Conservation (phyloP, 2,797 vertebrate species). For the Lepidocolaptes lacrymiger region DNA sequence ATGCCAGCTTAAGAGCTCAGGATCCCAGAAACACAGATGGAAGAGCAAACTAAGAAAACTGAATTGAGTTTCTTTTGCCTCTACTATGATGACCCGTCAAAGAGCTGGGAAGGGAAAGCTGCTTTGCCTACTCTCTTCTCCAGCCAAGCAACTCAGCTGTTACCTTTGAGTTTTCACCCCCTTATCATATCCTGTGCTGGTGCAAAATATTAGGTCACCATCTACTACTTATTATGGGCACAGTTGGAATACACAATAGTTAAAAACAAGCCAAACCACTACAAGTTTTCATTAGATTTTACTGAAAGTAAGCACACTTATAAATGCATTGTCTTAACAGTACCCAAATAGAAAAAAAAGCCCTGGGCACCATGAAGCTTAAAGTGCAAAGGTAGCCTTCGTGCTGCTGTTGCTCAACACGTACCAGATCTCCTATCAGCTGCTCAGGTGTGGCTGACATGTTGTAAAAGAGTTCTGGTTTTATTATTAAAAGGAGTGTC, state of each 20-base stretch:
- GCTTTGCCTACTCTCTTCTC: not conserved
- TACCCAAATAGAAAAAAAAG: not conserved
- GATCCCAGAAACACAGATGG: not conserved
- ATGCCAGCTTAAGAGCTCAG: not conserved
- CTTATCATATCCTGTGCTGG: not conserved
- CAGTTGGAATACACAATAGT: not conserved
- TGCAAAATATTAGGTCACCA: not conserved
- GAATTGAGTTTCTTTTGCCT: not conserved
- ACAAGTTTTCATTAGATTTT: not conserved
- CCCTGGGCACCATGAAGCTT: not conserved
- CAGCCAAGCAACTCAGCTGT: not conserved
- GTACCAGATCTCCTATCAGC: not conserved
- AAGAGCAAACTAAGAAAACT: not conserved
- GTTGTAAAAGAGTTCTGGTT: not conserved
- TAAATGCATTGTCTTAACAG: not conserved
- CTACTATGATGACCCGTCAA: not conserved
- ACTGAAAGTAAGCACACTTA: not conserved
- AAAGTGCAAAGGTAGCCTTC: conserved; percentile 27
- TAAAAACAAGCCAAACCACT: not conserved
- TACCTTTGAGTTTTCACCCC: not conserved
- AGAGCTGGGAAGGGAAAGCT: not conserved
- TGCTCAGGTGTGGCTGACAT: not conserved
- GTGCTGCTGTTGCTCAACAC: not conserved
- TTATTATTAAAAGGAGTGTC: conserved; percentile 3
- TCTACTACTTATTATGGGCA: not conserved